A percentile compares a stretch with the other conserved stretches of the same genome.
These are phyloP conservation scores for Drosophila lacicola DNA, from an alignment of 2,888 invertebrate genomes.

Conservation along the genomic window DNA sequence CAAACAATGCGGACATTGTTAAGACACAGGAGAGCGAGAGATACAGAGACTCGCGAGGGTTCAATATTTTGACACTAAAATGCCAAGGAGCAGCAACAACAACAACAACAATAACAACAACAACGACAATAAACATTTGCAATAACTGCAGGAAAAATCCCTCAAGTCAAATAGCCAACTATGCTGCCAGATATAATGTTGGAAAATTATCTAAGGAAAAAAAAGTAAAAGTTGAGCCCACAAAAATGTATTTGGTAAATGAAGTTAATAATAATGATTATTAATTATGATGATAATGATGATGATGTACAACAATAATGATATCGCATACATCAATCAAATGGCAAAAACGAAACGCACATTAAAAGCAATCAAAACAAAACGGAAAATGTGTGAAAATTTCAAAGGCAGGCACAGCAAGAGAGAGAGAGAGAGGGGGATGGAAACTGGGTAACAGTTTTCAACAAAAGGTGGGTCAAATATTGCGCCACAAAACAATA, in stretches of 20 bases:
- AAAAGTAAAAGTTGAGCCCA: constrained; percentile 54
- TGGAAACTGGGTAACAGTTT: constrained; percentile 26
- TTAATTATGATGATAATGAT: constrained; percentile 14
- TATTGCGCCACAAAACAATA: constrained; percentile 47
- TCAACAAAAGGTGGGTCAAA: constrained; percentile 48
- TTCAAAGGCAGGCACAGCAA: background rate
- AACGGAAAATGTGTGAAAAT: constrained; percentile 56
- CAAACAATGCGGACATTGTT: constrained; percentile 79
- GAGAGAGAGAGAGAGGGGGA: background rate
- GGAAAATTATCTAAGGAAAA: constrained; percentile 20
- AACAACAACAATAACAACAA: constrained; percentile 12
- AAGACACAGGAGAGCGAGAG: constrained; percentile 6
- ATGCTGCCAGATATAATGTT: constrained; percentile 17
- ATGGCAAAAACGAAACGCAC: constrained; percentile 54
- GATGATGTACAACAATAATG: constrained; percentile 35
- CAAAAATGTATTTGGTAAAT: constrained; percentile 30
- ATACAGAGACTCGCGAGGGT: constrained; percentile 8
- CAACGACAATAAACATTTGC: constrained; percentile 1
- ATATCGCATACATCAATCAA: constrained; percentile 55
- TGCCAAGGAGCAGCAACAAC: constrained; percentile 47
- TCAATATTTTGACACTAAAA: constrained; percentile 67
- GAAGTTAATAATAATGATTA: constrained; percentile 33
- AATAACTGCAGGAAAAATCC: constrained; percentile 31
- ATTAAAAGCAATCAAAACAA: constrained; percentile 62
- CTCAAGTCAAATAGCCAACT: constrained; percentile 37